Evolutionary conservation across 2,888 invertebrate genomes (phyloP).

Genomic region (Craniophora ligustri): DNA sequence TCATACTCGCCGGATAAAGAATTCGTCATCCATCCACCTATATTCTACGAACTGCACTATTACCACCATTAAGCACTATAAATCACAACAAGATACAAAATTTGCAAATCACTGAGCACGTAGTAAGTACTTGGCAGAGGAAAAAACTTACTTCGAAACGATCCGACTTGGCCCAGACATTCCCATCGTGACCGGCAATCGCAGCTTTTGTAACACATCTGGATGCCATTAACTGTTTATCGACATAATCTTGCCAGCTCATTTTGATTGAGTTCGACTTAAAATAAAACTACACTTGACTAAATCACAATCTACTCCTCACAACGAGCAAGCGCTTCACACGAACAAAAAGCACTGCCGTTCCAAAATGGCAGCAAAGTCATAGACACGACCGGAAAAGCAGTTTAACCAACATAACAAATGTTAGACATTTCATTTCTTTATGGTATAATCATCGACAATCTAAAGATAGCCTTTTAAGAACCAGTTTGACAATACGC

Average conservation of each 20-base stretch:
- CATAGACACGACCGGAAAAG: conserved; percentile 82
- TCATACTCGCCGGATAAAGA: conserved; percentile 82
- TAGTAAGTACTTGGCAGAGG: conserved; percentile 64
- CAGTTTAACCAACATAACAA: conserved; percentile 64
- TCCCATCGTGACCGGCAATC: conserved; percentile 98
- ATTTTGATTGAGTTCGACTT: conserved; percentile 90
- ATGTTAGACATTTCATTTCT: not conserved
- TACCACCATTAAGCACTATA: conserved; percentile 58
- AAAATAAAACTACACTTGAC: conserved; percentile 87
- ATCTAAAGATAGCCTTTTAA: not conserved
- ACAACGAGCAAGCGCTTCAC: conserved; percentile 88
- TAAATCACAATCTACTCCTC: conserved; percentile 83
- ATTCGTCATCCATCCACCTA: conserved; percentile 76
- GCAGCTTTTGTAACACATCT: conserved; percentile 98
- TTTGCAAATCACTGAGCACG: conserved; percentile 70
- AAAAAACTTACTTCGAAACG: conserved; percentile 96
- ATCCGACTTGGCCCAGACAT: conserved; percentile 97
- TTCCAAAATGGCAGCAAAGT: conserved; percentile 86
- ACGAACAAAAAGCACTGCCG: conserved; percentile 89
- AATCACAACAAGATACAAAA: conserved; percentile 55
- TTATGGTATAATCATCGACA: conserved; percentile 28
- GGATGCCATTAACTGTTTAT: conserved; percentile 98
- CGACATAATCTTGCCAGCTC: conserved; percentile 99
- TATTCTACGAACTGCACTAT: conserved; percentile 61
- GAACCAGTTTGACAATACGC: too few species aligned